phyloP scores from a whole-genome alignment of 2,113 vertebrate genomes.

The human region GRCh38 chr2:193829001-193829500 shows the following conservation, averaged over 20 bases:
- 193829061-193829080: background rate
- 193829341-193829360: background rate
- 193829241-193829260: background rate
- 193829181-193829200: background rate
- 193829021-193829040: background rate
- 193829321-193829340: background rate
- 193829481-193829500: background rate
- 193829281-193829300: background rate
- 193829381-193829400: background rate
- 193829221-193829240: background rate
- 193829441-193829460: background rate
- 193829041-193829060: background rate
- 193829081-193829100: background rate
- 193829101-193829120: background rate
- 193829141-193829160: background rate
- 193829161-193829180: background rate
- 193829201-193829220: background rate
- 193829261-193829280: background rate
- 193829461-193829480: background rate
- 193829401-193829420: background rate
- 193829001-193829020: background rate
- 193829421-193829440: background rate
- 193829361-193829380: background rate
- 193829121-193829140: background rate
- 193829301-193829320: background rate